phyloP scores from a whole-genome alignment of 2,888 invertebrate genomes.

The Drosophila mayaguana region DNA sequence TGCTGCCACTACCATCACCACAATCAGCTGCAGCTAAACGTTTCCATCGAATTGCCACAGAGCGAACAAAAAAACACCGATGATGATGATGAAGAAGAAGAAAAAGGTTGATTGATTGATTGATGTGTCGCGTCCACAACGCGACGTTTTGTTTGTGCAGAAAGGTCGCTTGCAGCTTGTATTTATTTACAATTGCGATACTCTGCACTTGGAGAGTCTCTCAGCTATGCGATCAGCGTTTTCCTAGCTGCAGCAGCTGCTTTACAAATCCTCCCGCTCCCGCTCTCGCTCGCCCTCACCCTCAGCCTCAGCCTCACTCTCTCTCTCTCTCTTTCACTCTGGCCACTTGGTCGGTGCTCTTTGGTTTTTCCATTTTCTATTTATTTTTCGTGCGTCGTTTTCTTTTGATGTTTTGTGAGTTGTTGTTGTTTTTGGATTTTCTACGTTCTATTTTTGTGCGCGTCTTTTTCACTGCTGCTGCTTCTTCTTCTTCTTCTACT shows the following conservation, averaged over 20 bases:
- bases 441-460: constrained; percentile 72
- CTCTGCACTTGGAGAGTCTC: constrained; percentile 2
- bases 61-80: too few species aligned
- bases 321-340: background rate
- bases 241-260: constrained; percentile 18
- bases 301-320: background rate
- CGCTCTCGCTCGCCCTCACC: background rate
- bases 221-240: constrained; percentile 12
- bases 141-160: constrained; percentile 63
- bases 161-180: constrained; percentile 50
- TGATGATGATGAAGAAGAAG: background rate
- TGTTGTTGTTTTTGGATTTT: constrained; percentile 59
- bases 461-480: constrained; percentile 3
- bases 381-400: constrained; percentile 71
- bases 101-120: constrained; percentile 65
- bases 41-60: constrained; percentile 64
- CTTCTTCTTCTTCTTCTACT: background rate
- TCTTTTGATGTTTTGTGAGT: constrained; percentile 68
- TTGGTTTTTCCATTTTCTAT: constrained; percentile 66
- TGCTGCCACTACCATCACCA: background rate
- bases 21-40: constrained; percentile 37
- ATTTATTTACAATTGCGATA: constrained; percentile 28
- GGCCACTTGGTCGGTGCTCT: constrained; percentile 63
- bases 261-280: background rate
- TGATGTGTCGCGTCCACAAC: constrained; percentile 63